A percentile compares a stretch with the other conserved stretches of the same genome.
These are phyloP conservation scores for Penaeus chinensis DNA, from an alignment of 1,140 invertebrate genomes.

Conservation along the genomic window DNA sequence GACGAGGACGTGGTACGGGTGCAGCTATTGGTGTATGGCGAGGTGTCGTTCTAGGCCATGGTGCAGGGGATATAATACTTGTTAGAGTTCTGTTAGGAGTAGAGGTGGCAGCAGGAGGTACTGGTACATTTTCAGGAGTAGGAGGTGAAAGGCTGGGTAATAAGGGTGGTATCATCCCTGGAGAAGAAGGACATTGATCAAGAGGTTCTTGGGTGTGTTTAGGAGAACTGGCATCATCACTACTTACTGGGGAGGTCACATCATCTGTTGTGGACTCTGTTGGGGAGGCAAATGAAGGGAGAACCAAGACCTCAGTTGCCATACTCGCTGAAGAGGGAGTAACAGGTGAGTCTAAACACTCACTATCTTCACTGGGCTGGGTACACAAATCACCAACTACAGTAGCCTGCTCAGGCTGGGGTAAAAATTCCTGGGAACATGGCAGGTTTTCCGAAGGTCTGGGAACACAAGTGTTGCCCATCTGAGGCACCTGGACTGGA, in stretches of 20 bases:
- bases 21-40: constrained; percentile 43
- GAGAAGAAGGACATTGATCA: constrained; percentile 29
- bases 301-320: constrained; percentile 62
- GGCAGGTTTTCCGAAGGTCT: constrained; percentile 39
- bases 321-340: constrained; percentile 61
- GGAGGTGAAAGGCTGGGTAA: constrained; percentile 53
- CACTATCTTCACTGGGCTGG: constrained; percentile 59
- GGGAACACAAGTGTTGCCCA: constrained; percentile 51
- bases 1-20: constrained; percentile 53
- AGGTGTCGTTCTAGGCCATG: constrained; percentile 47
- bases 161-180: constrained; percentile 20
- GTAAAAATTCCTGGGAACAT: constrained; percentile 42
- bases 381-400: constrained; percentile 39
- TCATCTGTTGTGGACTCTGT: constrained; percentile 64
- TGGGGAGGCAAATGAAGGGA: constrained; percentile 63
- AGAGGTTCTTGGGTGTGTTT: constrained; percentile 35
- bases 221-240: constrained; percentile 53
- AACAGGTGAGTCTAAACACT: constrained; percentile 63
- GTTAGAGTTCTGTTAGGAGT: constrained; percentile 45
- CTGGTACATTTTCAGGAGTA: constrained; percentile 39
- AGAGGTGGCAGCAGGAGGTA: constrained; percentile 51
- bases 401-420: constrained; percentile 31
- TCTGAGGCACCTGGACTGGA: constrained; percentile 55
- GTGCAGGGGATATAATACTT: constrained; percentile 53
- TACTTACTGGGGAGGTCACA: constrained; percentile 61